Base-by-base conservation (phyloP, 1,140 invertebrate genomes). In the Drosophila gunungcola region DNA sequence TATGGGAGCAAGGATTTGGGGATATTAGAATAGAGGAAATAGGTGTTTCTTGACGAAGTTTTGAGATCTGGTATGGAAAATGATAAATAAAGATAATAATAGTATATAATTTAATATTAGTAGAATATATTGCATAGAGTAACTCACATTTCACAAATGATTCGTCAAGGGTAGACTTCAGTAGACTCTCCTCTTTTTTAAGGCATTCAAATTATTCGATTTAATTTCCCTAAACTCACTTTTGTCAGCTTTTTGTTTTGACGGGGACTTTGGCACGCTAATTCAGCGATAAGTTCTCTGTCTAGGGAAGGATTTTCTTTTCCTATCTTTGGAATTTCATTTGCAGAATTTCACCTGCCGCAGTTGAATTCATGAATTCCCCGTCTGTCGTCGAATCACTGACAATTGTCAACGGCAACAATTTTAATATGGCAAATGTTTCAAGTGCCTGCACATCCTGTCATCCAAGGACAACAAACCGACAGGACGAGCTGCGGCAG, bases 371-470 rank as follows among this genome's bases (percentile, higher is more conserved):
- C 63, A 58, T 16, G 68, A 79, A 83, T 70, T 69, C 63, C 62
- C 41, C 38, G 45, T 38, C 49, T 67, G 51, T 45, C 64, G n/a
- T 56, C 54, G 61, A 68, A 60, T 76, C 76, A 55, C 56, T 63
- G 80, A n/a, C 53, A 80, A 67, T 76, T 81, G 78, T 80, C 63
- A 70, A 29, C 58, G 78, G 13, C 75, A 75, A 72, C 80, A 83
- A 80, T 83, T 83, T 83, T 80, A 80, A 83, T 84, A 80, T 83
- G 65, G 65, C 80, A 68, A 78, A 62, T 58, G 80, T 48, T 60
- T 83, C 80, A 70, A 75, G 80, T 83, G 80, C 77, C 69, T 75
- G 55, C 52, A 69, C 57, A 69, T 63, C 38, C 54, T 52, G 61
- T 64, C 64, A 67, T 42, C 51, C 52, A 42, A 60, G 77, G 57